A percentile compares a stretch with the other conserved stretches of the same genome.
Conservation (phyloP, 1,140 invertebrate species). For the Diabrotica undecimpunctata region DNA sequence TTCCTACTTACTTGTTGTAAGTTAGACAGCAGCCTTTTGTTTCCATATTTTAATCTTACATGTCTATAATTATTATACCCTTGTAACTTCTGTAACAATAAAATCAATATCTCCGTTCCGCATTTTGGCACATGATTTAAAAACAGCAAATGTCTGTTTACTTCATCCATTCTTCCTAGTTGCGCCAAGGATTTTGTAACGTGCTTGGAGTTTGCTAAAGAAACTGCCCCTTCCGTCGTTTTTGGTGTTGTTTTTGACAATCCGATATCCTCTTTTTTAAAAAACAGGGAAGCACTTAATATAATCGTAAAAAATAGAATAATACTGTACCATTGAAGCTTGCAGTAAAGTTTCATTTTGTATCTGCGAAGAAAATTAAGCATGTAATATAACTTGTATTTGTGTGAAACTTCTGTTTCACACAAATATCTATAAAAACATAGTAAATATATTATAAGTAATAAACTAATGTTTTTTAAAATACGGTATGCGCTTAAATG, state of each 20-base stretch:
- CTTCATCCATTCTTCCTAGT: constrained; percentile 50
- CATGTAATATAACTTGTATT: no score
- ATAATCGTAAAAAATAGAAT: constrained; percentile 7
- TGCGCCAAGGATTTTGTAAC: constrained; percentile 58
- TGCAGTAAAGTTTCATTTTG: not conserved
- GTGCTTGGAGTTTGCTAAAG: constrained; percentile 14
- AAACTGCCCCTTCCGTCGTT: not conserved
- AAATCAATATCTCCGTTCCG: constrained; percentile 62
- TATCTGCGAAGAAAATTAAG: no score
- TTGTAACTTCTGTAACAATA: constrained; percentile 61
- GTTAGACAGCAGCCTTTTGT: constrained; percentile 45
- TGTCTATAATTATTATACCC: constrained; percentile 61
- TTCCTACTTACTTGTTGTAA: constrained; percentile 49
- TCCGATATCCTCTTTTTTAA: constrained; percentile 9
- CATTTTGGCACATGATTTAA: constrained; percentile 63
- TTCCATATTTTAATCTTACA: constrained; percentile 52
- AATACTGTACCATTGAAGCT: not conserved
- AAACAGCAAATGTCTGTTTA: constrained; percentile 56
- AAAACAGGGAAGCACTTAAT: constrained; percentile 11
- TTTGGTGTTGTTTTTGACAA: not conserved
- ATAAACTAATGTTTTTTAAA: no score
- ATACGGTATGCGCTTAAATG: no score
- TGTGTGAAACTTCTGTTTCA: no score
- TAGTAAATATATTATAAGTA: no score
- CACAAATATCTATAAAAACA: no score